These are phyloP conservation scores for Porites cylindrica DNA, from an alignment of 92 coral and sea anemone species.

Conservation along the genomic window DNA sequence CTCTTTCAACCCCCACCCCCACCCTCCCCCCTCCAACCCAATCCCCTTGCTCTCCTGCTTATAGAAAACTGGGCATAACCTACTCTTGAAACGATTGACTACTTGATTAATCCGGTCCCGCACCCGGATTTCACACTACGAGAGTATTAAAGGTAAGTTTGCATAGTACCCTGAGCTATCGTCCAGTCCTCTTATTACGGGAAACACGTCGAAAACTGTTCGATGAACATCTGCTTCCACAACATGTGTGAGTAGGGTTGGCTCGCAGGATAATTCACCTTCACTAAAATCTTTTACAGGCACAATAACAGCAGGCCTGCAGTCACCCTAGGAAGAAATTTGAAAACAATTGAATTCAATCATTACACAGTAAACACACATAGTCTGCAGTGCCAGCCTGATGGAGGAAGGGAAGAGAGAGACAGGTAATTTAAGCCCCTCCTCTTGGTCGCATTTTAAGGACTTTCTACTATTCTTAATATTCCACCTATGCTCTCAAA, in stretches of 20 bases:
- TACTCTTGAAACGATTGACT: too few species aligned
- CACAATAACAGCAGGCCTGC: neutral
- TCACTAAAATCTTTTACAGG: neutral
- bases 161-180: neutral
- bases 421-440: too few species aligned
- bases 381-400: neutral
- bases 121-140: neutral
- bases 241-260: constrained; percentile 11
- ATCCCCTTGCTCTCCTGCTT: too few species aligned
- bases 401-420: neutral
- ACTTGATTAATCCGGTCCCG: too few species aligned
- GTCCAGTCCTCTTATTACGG: neutral
- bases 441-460: too few species aligned
- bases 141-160: neutral
- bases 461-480: too few species aligned
- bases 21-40: too few species aligned
- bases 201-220: constrained; percentile 5
- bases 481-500: too few species aligned
- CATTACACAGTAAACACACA: neutral
- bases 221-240: constrained; percentile 21
- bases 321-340: neutral
- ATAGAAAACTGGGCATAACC: too few species aligned
- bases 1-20: too few species aligned
- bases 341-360: neutral
- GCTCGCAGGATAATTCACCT: neutral